Percentiles rank a stretch among this genome's conserved stretches.
phyloP scores from a whole-genome alignment of 2,888 invertebrate species.

The Noctua janthina region DNA sequence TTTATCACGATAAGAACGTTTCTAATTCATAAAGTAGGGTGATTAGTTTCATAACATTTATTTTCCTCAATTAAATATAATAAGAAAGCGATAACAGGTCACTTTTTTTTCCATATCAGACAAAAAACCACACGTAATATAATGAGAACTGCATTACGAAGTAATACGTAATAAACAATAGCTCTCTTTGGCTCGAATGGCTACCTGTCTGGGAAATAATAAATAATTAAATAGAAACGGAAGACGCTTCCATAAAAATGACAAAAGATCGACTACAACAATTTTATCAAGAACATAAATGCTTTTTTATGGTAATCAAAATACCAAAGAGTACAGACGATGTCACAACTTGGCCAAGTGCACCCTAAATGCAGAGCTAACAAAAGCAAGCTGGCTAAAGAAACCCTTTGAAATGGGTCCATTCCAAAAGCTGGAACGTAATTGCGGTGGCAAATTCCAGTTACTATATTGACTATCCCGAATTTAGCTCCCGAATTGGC shows the following conservation, averaged over 20 bases:
- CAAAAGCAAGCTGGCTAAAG: not conserved
- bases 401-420: not conserved
- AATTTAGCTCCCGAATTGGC: conserved; percentile 30
- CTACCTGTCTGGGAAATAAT: conserved; percentile 33
- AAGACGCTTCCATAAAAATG: conserved; percentile 47
- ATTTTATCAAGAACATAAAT: conserved; percentile 34
- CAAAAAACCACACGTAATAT: conserved; percentile 15
- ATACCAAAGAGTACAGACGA: conserved; percentile 16
- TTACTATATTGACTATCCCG: conserved; percentile 20
- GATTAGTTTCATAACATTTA: conserved; percentile 19
- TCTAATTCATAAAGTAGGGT: conserved; percentile 2
- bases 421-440: conserved; percentile 1
- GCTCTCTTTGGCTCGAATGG: conserved; percentile 30
- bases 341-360: conserved; percentile 18
- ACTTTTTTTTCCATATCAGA: conserved; percentile 24
- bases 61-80: conserved; percentile 32
- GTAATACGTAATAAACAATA: conserved; percentile 37
- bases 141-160: conserved; percentile 25
- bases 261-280: conserved; percentile 32
- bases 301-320: conserved; percentile 24
- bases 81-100: conserved; percentile 26
- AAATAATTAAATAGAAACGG: conserved; percentile 41
- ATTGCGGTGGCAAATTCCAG: not conserved
- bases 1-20: conserved; percentile 13
- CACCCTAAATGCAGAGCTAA: conserved; percentile 11